phyloP scores from a whole-genome alignment of 2,797 vertebrate genomes.

The Yasuhikotakia modesta region DNA sequence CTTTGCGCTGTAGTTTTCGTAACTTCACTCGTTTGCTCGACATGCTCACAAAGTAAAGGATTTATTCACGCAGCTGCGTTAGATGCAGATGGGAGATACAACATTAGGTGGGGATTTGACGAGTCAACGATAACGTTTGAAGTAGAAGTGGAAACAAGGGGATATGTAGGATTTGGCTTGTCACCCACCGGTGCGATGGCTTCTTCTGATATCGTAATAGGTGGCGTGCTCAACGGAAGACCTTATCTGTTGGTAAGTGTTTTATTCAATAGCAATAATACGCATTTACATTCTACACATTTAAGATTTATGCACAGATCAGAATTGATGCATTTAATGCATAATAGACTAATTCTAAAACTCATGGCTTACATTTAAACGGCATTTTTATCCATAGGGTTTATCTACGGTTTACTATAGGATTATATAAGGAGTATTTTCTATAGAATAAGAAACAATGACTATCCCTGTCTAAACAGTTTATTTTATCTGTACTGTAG shows the following conservation, averaged over 20 bases:
- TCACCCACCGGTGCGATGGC: conserved; percentile 84
- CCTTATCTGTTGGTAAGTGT: conserved; percentile 82
- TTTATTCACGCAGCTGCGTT: conserved; percentile 75
- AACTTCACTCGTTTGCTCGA: conserved; percentile 48
- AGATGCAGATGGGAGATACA: conserved; percentile 77
- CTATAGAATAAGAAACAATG: too few species aligned
- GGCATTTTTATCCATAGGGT: not conserved
- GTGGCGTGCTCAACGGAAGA: conserved; percentile 80
- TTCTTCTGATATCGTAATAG: conserved; percentile 82
- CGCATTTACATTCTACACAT: not conserved
- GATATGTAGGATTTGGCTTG: conserved; percentile 86
- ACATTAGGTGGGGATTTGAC: conserved; percentile 75
- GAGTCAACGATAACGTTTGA: conserved; percentile 74
- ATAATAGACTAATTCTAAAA: too few species aligned
- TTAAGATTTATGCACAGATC: not conserved
- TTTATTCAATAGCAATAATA: not conserved
- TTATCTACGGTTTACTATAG: not conserved
- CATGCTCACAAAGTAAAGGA: conserved; percentile 41
- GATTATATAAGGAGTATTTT: not conserved
- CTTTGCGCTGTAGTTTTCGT: conserved; percentile 53
- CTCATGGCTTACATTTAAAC: too few species aligned
- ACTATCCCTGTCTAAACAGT: too few species aligned
- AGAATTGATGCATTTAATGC: not conserved
- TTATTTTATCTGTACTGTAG: too few species aligned
- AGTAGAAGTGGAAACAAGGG: conserved; percentile 80